A percentile compares a stretch with the other conserved stretches of the same genome.
These are phyloP conservation scores for Alligator sinensis DNA, from an alignment of 2,113 vertebrate species.

Conservation along the genomic window DNA sequence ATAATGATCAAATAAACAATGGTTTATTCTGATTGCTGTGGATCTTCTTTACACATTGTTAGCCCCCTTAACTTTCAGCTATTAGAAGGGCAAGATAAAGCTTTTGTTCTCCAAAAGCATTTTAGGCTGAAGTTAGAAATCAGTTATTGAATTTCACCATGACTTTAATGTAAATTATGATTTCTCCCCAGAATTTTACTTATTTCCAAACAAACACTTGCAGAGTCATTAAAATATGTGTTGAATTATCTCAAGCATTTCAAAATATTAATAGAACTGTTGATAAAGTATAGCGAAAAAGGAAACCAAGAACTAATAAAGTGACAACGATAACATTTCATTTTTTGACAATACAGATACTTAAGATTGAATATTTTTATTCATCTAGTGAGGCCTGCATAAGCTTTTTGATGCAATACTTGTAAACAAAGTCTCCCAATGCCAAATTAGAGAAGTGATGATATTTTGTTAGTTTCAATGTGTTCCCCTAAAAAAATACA, in stretches of 20 bases:
- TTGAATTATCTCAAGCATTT: not conserved
- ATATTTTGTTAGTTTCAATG: not conserved
- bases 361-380: not conserved
- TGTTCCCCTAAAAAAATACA: not conserved
- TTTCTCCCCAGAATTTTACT: constrained; percentile 5
- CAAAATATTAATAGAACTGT: not conserved
- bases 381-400: not conserved
- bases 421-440: not conserved
- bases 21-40: not conserved
- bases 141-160: not conserved
- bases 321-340: no score
- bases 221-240: not conserved
- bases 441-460: not conserved
- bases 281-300: not conserved
- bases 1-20: not conserved
- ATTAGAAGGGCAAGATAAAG: not conserved
- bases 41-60: not conserved
- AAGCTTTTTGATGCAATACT: not conserved
- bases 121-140: not conserved
- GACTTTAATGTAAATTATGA: not conserved
- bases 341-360: not conserved
- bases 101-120: not conserved
- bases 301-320: not conserved
- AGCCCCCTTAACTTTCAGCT: not conserved
- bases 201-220: not conserved